Conservation (phyloP, 2,797 vertebrate genomes). For the Antrozous pallidus region DNA sequence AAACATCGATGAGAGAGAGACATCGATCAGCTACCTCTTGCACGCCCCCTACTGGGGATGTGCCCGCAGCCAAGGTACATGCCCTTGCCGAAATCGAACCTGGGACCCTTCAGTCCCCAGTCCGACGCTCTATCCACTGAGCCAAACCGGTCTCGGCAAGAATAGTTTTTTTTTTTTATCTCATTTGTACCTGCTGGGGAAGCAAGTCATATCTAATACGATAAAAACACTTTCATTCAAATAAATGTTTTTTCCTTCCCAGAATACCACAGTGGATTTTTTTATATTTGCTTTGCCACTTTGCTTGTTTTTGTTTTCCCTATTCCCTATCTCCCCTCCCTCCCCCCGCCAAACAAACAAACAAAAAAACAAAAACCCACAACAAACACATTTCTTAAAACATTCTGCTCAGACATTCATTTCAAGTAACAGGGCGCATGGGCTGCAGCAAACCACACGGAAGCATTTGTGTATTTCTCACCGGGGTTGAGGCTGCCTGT, state of each 20-base stretch:
- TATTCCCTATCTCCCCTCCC: accelerated
- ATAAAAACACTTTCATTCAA: not conserved
- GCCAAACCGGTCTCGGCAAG: too few relatives aligned
- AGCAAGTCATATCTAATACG: not conserved
- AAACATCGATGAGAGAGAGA: too few relatives aligned
- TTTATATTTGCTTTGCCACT: not conserved
- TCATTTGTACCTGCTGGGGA: not conserved
- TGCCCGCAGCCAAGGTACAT: too few relatives aligned
- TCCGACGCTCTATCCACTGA: too few relatives aligned
- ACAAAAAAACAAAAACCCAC: too few relatives aligned
- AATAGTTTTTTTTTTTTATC: not conserved
- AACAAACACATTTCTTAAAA: too few relatives aligned
- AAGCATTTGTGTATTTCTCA: not conserved
- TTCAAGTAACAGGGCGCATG: not conserved
- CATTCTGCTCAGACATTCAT: not conserved
- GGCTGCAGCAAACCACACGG: not conserved
- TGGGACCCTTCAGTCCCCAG: too few relatives aligned
- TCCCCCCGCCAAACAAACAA: too few relatives aligned
- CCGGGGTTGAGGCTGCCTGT: not conserved
- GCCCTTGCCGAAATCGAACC: too few relatives aligned
- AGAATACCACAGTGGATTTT: not conserved
- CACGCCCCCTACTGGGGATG: too few relatives aligned
- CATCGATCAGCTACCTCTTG: too few relatives aligned
- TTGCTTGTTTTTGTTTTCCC: not conserved
- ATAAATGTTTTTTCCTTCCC: not conserved